A percentile compares a stretch with the other conserved stretches of the same genome.
phyloP scores from a whole-genome alignment of 2,113 vertebrate species.

The Heterotilapia buettikoferi region DNA sequence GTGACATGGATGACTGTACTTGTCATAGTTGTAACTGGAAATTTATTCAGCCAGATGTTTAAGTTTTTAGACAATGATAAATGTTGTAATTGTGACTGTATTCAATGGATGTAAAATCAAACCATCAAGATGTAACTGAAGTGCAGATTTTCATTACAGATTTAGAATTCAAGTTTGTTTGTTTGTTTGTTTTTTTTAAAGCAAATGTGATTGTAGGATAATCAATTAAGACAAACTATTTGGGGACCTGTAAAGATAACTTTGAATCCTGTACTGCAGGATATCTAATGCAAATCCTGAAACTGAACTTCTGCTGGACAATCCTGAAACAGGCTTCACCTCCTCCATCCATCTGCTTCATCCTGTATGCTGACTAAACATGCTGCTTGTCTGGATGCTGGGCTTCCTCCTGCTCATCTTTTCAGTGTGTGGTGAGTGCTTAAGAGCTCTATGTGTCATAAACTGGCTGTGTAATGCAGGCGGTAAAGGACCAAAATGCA shows the following conservation, averaged over 20 bases:
- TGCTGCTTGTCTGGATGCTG: background rate
- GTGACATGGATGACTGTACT: background rate
- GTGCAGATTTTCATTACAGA: too few species aligned
- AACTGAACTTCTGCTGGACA: background rate
- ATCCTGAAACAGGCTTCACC: background rate
- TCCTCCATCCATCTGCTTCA: background rate
- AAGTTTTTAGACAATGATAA: background rate
- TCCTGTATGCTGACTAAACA: background rate
- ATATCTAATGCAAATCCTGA: background rate
- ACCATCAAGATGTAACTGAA: too few species aligned
- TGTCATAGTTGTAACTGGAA: background rate
- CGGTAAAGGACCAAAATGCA: accelerated
- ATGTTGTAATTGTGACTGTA: background rate
- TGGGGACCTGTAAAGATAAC: background rate
- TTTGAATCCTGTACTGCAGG: background rate
- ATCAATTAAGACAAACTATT: background rate
- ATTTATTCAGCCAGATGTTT: background rate
- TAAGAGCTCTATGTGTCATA: background rate
- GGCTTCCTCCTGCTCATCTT: background rate
- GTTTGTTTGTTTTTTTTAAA: too few species aligned
- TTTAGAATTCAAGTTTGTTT: too few species aligned
- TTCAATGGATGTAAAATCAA: too few species aligned
- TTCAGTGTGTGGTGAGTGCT: background rate
- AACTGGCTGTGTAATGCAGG: background rate
- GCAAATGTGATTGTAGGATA: background rate